Percentiles rank a stretch among this genome's conserved stretches.
These are phyloP conservation scores for Formica exsecta DNA, from an alignment of 1,140 invertebrate genomes.

Conservation along the genomic window DNA sequence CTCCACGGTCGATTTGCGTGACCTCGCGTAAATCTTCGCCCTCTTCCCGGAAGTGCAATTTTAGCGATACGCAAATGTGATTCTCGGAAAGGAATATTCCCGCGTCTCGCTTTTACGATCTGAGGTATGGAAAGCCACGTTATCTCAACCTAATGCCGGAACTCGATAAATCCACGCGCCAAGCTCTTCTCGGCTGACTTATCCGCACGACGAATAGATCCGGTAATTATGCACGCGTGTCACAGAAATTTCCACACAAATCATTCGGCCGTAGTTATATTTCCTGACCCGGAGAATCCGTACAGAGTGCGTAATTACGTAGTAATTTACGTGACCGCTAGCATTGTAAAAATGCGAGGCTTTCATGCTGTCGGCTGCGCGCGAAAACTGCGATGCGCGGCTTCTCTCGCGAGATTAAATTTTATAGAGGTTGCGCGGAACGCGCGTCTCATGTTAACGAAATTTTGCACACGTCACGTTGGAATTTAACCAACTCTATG, in stretches of 20 bases:
- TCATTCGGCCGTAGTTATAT: constrained; percentile 41
- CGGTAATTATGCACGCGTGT: constrained; percentile 46
- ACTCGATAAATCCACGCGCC: constrained; percentile 13
- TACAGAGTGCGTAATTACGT: constrained; percentile 2
- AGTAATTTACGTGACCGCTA: constrained; percentile 36
- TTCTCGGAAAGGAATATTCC: constrained; percentile 30
- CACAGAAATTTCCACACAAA: constrained; percentile 42
- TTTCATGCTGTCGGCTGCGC: neutral
- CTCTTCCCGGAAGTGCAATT: constrained; percentile 20
- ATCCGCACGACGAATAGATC: constrained; percentile 13
- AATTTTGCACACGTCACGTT: constrained; percentile 4
- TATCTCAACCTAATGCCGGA: constrained; percentile 21
- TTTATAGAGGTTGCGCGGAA: neutral
- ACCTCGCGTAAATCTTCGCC: constrained; percentile 21
- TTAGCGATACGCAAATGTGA: constrained; percentile 51
- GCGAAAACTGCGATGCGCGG: constrained; percentile 23
- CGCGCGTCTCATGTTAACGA: neutral
- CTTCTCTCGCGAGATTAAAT: constrained; percentile 35
- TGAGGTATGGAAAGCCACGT: constrained; percentile 9
- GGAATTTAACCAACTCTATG: constrained; percentile 4
- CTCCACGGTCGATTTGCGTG: constrained; percentile 44
- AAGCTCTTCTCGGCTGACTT: constrained; percentile 3
- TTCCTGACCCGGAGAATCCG: neutral
- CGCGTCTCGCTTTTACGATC: constrained; percentile 20
- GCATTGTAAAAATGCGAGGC: constrained; percentile 17